phyloP scores from a whole-genome alignment of 37 sponge, comb jelly and placozoan genomes.

The Mnemiopsis leidyi region DNA sequence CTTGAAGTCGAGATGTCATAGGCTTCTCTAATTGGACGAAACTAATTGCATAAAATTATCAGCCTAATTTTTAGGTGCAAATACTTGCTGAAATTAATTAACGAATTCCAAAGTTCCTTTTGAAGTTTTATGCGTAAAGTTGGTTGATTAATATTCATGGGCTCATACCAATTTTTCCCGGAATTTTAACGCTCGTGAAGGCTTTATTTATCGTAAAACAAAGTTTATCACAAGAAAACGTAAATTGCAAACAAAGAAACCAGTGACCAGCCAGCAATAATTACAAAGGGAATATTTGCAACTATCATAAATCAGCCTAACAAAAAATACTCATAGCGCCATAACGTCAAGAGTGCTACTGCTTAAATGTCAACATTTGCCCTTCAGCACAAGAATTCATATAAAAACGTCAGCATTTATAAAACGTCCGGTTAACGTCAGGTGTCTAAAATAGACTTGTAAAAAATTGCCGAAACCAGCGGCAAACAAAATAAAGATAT shows the following conservation, averaged over 20 bases:
- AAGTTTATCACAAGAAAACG: background rate
- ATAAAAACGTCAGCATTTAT: background rate
- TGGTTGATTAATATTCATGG: background rate
- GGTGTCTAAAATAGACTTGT: too few relatives aligned
- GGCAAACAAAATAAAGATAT: background rate
- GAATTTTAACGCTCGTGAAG: too few relatives aligned
- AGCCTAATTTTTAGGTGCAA: background rate
- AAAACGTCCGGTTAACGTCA: background rate
- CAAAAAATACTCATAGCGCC: background rate
- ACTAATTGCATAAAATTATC: background rate
- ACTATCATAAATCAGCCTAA: background rate
- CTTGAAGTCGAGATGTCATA: background rate
- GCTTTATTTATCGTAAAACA: too few relatives aligned
- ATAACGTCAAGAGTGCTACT: background rate
- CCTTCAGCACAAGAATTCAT: background rate
- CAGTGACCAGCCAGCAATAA: background rate
- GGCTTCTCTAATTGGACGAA: background rate
- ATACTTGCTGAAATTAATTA: background rate
- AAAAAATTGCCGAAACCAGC: background rate
- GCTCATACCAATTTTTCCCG: background rate
- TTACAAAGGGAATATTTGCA: background rate
- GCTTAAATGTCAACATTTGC: background rate
- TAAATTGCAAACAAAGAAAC: background rate
- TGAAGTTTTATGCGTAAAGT: background rate
- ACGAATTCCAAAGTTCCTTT: background rate